phyloP scores from a whole-genome alignment of 2,113 vertebrate genomes.

The Rhipidura dahli region DNA sequence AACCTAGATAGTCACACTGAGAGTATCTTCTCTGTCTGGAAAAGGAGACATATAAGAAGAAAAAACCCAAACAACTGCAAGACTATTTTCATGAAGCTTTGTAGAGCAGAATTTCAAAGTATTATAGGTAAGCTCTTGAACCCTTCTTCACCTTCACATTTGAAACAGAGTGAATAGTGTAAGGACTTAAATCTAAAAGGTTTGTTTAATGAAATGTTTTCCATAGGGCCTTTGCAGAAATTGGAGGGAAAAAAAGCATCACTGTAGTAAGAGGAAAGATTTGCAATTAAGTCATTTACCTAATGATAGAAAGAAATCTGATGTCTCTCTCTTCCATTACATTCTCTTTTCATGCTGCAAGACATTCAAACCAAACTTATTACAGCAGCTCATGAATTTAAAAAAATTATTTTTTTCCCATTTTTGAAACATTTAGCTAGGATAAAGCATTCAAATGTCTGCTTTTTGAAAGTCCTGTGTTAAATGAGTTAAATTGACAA shows the following conservation, averaged over 20 bases:
- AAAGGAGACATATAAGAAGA: neutral
- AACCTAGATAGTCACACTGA: neutral
- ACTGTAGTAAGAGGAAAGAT: neutral
- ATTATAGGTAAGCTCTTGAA: neutral
- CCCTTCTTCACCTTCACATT: neutral
- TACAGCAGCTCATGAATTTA: neutral
- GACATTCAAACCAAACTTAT: neutral
- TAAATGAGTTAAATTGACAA: neutral
- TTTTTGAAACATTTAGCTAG: neutral
- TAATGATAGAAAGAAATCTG: neutral
- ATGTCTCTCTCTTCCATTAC: neutral
- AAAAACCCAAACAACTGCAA: neutral
- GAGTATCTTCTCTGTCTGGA: neutral
- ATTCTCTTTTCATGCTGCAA: neutral
- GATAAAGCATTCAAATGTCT: neutral
- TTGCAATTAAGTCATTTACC: neutral
- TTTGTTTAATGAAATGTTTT: neutral
- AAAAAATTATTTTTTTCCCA: accelerated
- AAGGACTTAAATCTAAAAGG: neutral
- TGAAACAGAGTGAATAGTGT: neutral
- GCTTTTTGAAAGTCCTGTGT: neutral
- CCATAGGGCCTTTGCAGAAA: neutral
- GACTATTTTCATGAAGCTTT: neutral
- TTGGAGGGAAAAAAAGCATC: neutral
- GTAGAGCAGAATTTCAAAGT: neutral